phyloP scores from a whole-genome alignment of 1,140 invertebrate genomes.

The Anthonomus grandis region DNA sequence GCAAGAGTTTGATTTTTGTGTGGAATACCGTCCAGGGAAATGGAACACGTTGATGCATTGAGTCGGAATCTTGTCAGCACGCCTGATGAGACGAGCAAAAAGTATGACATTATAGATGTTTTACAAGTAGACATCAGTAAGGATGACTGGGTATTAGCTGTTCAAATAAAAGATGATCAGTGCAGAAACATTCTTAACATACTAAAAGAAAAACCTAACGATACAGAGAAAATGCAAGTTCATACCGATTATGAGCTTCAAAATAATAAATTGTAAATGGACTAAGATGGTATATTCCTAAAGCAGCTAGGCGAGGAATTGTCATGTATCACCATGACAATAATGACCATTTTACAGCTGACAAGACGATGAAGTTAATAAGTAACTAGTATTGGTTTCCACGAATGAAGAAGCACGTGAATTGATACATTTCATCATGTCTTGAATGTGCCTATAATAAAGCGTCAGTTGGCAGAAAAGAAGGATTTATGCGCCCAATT shows the following conservation, averaged over 20 bases:
- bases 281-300: constrained; percentile 1
- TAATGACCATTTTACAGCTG: neutral
- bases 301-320: too few species aligned
- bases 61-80: constrained; percentile 36
- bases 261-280: constrained; percentile 17
- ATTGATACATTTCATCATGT: constrained; percentile 1
- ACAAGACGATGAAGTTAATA: too few species aligned
- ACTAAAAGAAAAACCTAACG: too few species aligned
- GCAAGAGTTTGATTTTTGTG: too few species aligned
- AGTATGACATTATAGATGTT: too few species aligned
- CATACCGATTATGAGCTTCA: constrained; percentile 31
- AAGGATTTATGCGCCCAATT: constrained; percentile 8
- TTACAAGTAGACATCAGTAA: too few species aligned
- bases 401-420: too few species aligned
- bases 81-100: too few species aligned
- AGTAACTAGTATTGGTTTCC: too few species aligned
- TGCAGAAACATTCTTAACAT: too few species aligned
- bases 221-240: constrained; percentile 23
- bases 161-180: too few species aligned
- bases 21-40: constrained; percentile 36
- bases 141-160: too few species aligned
- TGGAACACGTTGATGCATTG: constrained; percentile 41
- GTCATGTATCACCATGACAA: constrained; percentile 17
- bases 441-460: constrained; percentile 9
- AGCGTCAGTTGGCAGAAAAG: neutral